These are phyloP conservation scores for Syngnathus acus DNA, from an alignment of 2,797 vertebrate genomes.

Conservation along the genomic window DNA sequence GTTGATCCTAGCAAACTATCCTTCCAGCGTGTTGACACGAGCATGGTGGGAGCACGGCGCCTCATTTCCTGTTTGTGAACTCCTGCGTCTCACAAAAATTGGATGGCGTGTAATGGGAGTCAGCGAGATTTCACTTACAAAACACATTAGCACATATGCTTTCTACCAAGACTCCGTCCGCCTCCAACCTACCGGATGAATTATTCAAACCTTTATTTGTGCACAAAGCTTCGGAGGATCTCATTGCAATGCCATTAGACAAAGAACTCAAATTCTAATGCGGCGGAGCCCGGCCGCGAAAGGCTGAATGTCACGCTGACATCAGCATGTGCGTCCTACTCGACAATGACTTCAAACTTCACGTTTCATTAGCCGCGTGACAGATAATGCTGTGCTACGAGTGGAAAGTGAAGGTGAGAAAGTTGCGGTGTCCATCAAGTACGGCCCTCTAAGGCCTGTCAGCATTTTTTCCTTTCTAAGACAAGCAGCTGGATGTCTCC, in stretches of 20 bases:
- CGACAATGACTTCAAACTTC: conserved; percentile 4
- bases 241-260: not conserved
- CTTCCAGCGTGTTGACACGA: not conserved
- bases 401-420: not conserved
- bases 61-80: not conserved
- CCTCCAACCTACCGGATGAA: not conserved
- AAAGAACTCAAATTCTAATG: not conserved
- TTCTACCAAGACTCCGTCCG: not conserved
- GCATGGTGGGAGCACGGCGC: not conserved
- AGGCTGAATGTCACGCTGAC: conserved; percentile 8
- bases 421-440: not conserved
- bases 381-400: not conserved
- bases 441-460: not conserved
- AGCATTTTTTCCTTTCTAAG: conserved; percentile 25
- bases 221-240: not conserved
- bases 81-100: not conserved
- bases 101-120: not conserved
- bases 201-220: conserved; percentile 1
- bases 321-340: not conserved
- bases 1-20: not conserved
- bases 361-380: not conserved
- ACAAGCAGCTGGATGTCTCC: conserved; percentile 47
- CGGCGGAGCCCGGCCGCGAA: too few relatives aligned
- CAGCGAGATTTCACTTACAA: conserved; percentile 10
- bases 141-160: not conserved